Percentiles rank a stretch among this genome's conserved stretches.
phyloP scores from a whole-genome alignment of 2,113 vertebrate genomes.

The Carassius auratus region DNA sequence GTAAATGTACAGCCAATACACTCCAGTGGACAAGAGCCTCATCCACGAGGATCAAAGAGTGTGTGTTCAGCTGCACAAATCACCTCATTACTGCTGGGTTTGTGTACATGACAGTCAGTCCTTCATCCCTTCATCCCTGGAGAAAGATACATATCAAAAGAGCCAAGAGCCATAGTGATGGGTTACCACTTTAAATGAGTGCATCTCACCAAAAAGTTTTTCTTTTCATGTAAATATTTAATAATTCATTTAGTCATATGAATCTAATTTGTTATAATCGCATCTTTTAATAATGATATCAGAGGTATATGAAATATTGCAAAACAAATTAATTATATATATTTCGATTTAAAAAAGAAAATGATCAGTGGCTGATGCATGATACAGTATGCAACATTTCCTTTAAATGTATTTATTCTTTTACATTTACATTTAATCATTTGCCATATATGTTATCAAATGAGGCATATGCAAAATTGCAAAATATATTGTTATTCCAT shows the following conservation, averaged over 20 bases:
- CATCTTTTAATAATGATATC: not conserved
- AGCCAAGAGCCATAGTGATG: not conserved
- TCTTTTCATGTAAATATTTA: no score
- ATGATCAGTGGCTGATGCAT: not conserved
- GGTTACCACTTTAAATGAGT: not conserved
- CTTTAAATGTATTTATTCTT: no score
- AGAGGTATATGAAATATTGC: not conserved
- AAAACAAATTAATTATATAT: not conserved
- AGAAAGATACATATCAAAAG: not conserved
- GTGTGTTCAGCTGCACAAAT: conserved; percentile 46
- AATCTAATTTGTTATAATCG: not conserved
- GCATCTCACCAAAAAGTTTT: not conserved
- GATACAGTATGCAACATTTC: no score
- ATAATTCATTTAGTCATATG: not conserved
- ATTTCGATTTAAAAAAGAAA: not conserved
- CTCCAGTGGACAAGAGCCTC: conserved; percentile 34
- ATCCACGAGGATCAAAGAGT: conserved; percentile 29
- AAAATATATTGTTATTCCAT: not conserved
- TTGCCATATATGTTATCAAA: not conserved
- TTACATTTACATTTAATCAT: no score
- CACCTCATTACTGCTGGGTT: conserved; percentile 20
- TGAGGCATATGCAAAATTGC: not conserved
- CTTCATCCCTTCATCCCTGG: conserved; percentile 29
- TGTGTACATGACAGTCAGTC: conserved; percentile 6
- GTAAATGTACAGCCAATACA: conserved; percentile 42